Base-by-base conservation (phyloP, 2,797 vertebrate species). In the Pangasius krempfi region DNA sequence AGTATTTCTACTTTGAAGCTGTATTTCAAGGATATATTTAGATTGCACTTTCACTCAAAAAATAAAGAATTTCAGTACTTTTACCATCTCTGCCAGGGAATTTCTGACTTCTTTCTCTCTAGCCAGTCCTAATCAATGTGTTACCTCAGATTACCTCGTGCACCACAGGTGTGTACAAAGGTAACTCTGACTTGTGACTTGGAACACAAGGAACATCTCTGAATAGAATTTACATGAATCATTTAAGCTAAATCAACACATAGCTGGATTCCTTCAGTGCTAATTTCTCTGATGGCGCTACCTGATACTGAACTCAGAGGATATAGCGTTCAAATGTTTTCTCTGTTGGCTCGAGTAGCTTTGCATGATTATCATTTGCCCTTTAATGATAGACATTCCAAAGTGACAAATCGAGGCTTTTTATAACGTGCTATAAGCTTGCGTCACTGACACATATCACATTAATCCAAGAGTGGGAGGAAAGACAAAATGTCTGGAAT, bases 401-500 rank as follows among this genome's bases (percentile, higher is more conserved):
- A 83, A 83, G 30, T 27, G 33, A 82, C 25, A 62, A 68, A 68
- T 33, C 16, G 2, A 22, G 73, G 27, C 54, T 56, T 88, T 72
- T 90, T 86, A 88, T 87, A 89, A 68, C 76, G 14, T 14, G 44
- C 81, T 52, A 27, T 80, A 76, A 81, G 27, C 52, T 72, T 89
- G 87, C 54, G 72, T 54, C 85, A 66, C 40, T 12, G 13, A n/a
- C 47, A 13, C 73, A 68, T 86, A 79, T 81, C 76, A 58, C 58
- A 0, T 86, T 88, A 89, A 90, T 88, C 44, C 33, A 58, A 75
- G 68, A 87, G 88, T 62, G 76, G 84, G 68, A 86, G 84, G 66
- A 86, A 82, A 86, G 76, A 75, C 84, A 54, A 89, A 89, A 75
- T 64, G 88, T 86, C 88, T 89, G 88, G 88, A 86, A 82, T 64